Conservation (phyloP, 2,113 vertebrate species). For the Spheniscus mendiculus region DNA sequence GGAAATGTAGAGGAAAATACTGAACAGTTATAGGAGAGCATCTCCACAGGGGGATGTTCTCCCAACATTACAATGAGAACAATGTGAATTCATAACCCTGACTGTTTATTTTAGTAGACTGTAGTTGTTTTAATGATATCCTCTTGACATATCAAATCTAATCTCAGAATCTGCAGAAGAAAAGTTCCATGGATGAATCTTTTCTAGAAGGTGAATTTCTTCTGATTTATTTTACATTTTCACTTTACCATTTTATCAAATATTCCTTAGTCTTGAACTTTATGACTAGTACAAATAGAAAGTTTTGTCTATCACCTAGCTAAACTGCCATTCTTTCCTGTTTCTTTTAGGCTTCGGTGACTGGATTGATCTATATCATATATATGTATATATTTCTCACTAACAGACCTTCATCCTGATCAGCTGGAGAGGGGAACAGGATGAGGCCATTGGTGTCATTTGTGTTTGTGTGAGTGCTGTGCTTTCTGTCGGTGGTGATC, state of each 20-base stretch:
- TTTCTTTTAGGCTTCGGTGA: background rate
- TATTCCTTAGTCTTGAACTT: background rate
- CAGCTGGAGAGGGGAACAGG: background rate
- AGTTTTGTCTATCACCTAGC: background rate
- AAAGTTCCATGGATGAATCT: background rate
- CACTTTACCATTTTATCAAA: background rate
- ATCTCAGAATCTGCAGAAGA: background rate
- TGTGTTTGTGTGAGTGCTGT: background rate
- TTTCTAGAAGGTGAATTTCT: background rate
- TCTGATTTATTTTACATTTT: background rate
- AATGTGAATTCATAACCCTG: background rate
- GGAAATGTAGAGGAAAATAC: background rate
- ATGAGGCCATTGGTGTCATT: background rate
- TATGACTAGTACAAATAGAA: background rate
- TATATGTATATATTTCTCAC: background rate
- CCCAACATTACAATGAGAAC: background rate
- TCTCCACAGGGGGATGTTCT: background rate
- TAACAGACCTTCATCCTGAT: background rate
- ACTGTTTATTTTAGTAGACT: background rate
- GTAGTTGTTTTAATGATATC: background rate
- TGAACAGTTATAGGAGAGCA: background rate
- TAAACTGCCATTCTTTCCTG: background rate
- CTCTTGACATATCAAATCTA: background rate
- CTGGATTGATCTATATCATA: background rate
- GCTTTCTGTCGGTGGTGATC: background rate